Evolutionary conservation across 2,888 invertebrate genomes (phyloP).

Genomic region (Drosophila gaucha): DNA sequence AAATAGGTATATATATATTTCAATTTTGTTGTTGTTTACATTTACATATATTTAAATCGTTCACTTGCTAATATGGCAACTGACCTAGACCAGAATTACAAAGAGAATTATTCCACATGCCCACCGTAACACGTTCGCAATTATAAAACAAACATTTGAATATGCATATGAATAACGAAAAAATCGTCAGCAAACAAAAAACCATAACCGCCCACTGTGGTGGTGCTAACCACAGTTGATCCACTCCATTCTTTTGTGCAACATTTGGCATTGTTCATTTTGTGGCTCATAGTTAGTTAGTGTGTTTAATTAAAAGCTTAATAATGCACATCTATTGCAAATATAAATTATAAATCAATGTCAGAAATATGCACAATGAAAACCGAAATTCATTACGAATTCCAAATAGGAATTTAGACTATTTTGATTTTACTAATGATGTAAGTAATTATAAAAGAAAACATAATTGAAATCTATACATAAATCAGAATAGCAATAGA

Average conservation of each 20-base stretch:
- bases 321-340: slow-evolving; percentile 28
- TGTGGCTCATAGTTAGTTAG: slow-evolving; percentile 33
- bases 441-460: too few relatives aligned
- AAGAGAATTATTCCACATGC: not conserved
- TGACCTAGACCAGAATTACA: slow-evolving; percentile 3
- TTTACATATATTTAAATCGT: not conserved
- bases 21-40: not conserved
- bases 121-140: slow-evolving; percentile 1
- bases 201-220: slow-evolving; percentile 17
- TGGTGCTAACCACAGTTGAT: slow-evolving; percentile 16
- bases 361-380: slow-evolving; percentile 16
- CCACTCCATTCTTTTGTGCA: slow-evolving; percentile 31
- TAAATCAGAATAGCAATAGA: not conserved
- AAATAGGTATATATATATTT: not conserved
- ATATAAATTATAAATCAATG: slow-evolving; percentile 35
- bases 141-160: slow-evolving; percentile 10
- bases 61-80: not conserved
- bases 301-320: slow-evolving; percentile 35
- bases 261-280: slow-evolving; percentile 34
- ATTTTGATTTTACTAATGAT: not conserved
- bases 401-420: not conserved
- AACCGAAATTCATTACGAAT: not conserved
- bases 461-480: too few relatives aligned
- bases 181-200: slow-evolving; percentile 8
- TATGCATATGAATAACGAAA: slow-evolving; percentile 1